Conservation (phyloP, 2,113 vertebrate genomes). For the Dromaius novaehollandiae region DNA sequence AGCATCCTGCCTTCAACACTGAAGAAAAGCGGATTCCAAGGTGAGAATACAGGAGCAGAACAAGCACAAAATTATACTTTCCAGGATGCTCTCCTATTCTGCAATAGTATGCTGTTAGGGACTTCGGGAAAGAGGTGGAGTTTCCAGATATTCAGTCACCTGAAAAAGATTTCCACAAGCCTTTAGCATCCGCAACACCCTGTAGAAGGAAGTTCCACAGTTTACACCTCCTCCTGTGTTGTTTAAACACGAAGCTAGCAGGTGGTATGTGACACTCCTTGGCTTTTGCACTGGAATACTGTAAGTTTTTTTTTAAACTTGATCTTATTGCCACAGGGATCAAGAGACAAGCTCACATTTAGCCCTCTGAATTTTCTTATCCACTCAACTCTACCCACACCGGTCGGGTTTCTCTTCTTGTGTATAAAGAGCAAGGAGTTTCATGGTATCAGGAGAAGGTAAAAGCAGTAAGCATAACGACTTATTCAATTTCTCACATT, state of each 20-base stretch:
- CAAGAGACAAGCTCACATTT: not conserved
- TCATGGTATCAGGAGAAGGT: accelerated
- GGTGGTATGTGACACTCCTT: not conserved
- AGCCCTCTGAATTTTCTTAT: not conserved
- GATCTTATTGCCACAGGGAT: not conserved
- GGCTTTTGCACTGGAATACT: not conserved
- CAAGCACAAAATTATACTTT: too few relatives aligned
- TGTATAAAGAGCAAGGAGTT: not conserved
- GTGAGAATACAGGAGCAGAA: too few relatives aligned
- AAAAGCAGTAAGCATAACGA: accelerated
- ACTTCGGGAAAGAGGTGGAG: not conserved
- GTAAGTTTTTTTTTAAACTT: not conserved
- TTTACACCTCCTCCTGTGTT: not conserved
- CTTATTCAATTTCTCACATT: accelerated
- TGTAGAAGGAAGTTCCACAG: not conserved
- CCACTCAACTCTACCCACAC: not conserved
- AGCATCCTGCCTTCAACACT: not conserved
- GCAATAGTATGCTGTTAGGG: too few relatives aligned
- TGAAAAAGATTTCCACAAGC: not conserved
- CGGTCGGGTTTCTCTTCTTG: not conserved
- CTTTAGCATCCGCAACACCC: not conserved
- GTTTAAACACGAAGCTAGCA: accelerated
- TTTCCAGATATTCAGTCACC: not conserved
- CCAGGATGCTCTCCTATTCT: not conserved
- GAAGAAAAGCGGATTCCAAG: too few relatives aligned